phyloP scores from a whole-genome alignment of 2,797 vertebrate genomes.

The Saguinus oedipus region DNA sequence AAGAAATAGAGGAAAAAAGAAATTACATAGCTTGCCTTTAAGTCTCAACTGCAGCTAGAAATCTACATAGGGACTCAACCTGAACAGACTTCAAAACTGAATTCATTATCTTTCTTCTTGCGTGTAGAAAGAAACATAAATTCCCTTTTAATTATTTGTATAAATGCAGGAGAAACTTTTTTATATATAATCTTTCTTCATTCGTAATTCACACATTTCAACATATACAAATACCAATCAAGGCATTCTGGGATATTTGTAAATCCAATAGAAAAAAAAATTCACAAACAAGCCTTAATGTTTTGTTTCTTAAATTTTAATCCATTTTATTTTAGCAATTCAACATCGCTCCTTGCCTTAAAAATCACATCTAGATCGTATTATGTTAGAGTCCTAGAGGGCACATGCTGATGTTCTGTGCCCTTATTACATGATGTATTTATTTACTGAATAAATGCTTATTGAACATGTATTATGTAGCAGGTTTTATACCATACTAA shows the following conservation, averaged over 20 bases:
- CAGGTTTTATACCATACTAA: neutral
- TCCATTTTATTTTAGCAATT: conserved; percentile 10
- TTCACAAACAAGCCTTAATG: neutral
- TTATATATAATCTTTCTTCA: neutral
- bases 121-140: neutral
- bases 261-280: neutral
- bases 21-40: neutral
- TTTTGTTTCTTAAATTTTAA: neutral
- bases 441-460: neutral
- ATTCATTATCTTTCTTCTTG: neutral
- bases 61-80: neutral
- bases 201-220: neutral
- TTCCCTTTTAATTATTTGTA: neutral
- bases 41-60: neutral
- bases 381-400: neutral
- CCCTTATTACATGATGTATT: neutral
- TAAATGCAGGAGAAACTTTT: neutral
- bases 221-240: neutral
- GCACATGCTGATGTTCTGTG: neutral
- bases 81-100: neutral
- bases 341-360: neutral
- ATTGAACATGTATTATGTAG: neutral
- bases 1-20: neutral
- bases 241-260: neutral
- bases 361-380: neutral